phyloP scores from a whole-genome alignment of 2,888 invertebrate genomes.

The Amphipyra berbera region DNA sequence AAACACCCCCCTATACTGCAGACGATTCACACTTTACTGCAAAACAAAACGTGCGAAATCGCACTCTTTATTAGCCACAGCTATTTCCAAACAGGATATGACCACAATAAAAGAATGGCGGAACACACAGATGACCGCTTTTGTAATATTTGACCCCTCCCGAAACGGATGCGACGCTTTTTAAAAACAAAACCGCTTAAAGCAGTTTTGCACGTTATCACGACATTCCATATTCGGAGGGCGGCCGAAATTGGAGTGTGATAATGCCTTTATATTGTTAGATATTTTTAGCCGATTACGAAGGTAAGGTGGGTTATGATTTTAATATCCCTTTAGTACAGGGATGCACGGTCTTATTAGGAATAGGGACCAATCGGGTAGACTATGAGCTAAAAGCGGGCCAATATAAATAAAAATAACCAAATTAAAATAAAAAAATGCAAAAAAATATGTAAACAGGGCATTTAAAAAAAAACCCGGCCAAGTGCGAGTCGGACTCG shows the following conservation, averaged over 20 bases:
- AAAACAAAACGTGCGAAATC: slow-evolving; percentile 7
- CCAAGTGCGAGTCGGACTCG: too few relatives aligned
- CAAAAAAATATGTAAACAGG: too few relatives aligned
- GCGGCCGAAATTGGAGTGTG: slow-evolving; percentile 22
- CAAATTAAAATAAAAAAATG: too few relatives aligned
- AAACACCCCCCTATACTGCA: too few relatives aligned
- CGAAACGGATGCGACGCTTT: slow-evolving; percentile 27
- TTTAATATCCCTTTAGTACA: too few relatives aligned
- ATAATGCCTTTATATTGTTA: slow-evolving; percentile 25
- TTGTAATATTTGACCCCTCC: slow-evolving; percentile 35
- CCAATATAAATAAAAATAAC: too few relatives aligned
- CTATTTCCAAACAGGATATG: slow-evolving; percentile 46
- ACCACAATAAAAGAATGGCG: slow-evolving; percentile 34
- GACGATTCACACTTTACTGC: slow-evolving; percentile 1
- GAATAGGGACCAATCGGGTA: too few relatives aligned
- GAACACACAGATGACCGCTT: slow-evolving; percentile 18
- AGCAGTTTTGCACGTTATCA: slow-evolving; percentile 34
- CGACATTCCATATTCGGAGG: slow-evolving; percentile 22
- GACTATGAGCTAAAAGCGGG: too few relatives aligned
- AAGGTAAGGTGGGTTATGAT: too few relatives aligned
- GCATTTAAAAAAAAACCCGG: too few relatives aligned
- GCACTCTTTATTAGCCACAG: slow-evolving; percentile 16
- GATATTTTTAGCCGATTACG: slow-evolving; percentile 9
- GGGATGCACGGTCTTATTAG: too few relatives aligned
- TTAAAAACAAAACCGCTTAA: slow-evolving; percentile 38